Conservation (phyloP, 2,888 invertebrate species). For the Candidula unifasciata region DNA sequence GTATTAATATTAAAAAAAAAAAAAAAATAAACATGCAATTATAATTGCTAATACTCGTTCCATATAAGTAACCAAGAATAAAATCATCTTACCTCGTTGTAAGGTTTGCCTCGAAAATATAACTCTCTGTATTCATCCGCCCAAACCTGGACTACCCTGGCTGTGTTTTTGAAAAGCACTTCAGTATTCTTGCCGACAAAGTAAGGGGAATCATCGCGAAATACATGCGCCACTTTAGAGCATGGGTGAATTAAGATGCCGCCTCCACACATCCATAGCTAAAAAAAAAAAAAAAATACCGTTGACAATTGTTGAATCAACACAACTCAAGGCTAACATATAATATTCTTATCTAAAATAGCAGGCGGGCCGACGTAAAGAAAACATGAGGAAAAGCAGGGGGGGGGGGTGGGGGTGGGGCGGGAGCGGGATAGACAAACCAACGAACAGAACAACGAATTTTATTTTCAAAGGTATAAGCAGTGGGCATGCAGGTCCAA, state of each 20-base stretch:
- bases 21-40: background rate
- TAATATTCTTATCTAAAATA: too few species aligned
- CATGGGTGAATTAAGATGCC: conserved; percentile 97
- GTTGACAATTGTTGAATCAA: too few species aligned
- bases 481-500: too few species aligned
- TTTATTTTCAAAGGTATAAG: too few species aligned
- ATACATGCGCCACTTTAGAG: conserved; percentile 98
- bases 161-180: conserved; percentile 96
- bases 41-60: background rate
- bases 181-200: conserved; percentile 97
- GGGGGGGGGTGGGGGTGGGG: too few species aligned
- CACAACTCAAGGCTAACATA: too few species aligned
- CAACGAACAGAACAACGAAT: too few species aligned
- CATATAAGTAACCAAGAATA: background rate
- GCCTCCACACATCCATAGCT: conserved; percentile 99
- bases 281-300: conserved; percentile 37
- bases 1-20: too few species aligned
- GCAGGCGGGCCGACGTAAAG: too few species aligned
- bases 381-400: too few species aligned
- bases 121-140: conserved; percentile 85
- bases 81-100: conserved; percentile 83
- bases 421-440: too few species aligned
- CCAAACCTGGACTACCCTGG: conserved; percentile 93
- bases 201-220: conserved; percentile 96
- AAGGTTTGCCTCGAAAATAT: conserved; percentile 97